Conservation (phyloP, 1,140 invertebrate genomes). For the Zaprionus vittiger region DNA sequence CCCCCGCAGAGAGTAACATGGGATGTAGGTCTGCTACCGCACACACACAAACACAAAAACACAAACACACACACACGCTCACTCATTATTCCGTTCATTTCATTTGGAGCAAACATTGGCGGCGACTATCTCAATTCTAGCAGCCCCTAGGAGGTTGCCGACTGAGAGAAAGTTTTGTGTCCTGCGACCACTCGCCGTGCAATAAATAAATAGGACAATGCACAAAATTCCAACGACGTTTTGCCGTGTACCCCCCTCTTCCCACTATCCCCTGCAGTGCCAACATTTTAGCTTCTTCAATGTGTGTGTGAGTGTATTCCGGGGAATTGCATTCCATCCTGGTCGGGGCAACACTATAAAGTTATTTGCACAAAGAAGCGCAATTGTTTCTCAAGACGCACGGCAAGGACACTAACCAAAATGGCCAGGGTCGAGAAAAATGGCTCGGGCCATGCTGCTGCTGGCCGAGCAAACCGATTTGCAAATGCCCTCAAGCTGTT, state of each 20-base stretch:
- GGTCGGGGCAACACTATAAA: slow-evolving; percentile 57
- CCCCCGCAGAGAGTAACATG: neutral
- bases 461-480: slow-evolving; percentile 23
- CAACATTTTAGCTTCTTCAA: slow-evolving; percentile 49
- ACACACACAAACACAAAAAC: neutral
- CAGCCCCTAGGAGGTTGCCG: slow-evolving; percentile 31
- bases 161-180: slow-evolving; percentile 54
- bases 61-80: slow-evolving; percentile 7
- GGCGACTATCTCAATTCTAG: slow-evolving; percentile 73
- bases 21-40: no score
- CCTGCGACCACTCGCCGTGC: slow-evolving; percentile 34
- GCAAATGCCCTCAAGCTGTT: slow-evolving; percentile 10
- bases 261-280: slow-evolving; percentile 33
- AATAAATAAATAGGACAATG: slow-evolving; percentile 81
- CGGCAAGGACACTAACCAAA: slow-evolving; percentile 58
- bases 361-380: slow-evolving; percentile 76
- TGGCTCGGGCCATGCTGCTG: neutral
- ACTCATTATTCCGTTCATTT: slow-evolving; percentile 71
- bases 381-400: slow-evolving; percentile 76
- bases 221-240: slow-evolving; percentile 49
- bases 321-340: slow-evolving; percentile 51
- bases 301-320: slow-evolving; percentile 18
- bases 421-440: slow-evolving; percentile 35
- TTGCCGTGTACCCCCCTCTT: neutral
- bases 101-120: slow-evolving; percentile 69